A percentile compares a stretch with the other conserved stretches of the same genome.
Conservation (phyloP, 2,797 vertebrate genomes). For the Epinephelus awoara region DNA sequence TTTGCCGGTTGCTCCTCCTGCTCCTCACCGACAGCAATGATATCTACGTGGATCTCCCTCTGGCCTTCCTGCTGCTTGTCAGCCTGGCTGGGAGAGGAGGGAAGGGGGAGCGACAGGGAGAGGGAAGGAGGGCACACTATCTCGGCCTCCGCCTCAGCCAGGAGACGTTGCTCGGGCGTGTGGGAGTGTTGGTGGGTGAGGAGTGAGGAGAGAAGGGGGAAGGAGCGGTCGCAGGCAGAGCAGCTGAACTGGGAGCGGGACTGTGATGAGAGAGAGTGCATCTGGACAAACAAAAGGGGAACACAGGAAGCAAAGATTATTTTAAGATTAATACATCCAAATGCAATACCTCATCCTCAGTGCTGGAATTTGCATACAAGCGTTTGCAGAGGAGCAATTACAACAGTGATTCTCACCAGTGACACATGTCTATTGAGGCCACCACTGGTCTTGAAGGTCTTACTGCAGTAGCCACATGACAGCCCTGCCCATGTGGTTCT, state of each 20-base stretch:
- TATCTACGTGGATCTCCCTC: conserved; percentile 83
- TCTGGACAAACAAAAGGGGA: conserved; percentile 69
- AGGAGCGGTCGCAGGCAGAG: conserved; percentile 90
- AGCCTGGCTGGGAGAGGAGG: conserved; percentile 80
- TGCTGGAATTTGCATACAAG: conserved; percentile 22
- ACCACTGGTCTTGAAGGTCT: conserved; percentile 91
- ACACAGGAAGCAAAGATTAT: conserved; percentile 15
- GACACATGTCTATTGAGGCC: conserved; percentile 92
- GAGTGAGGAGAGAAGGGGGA: conserved; percentile 90
- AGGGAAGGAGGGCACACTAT: conserved; percentile 89
- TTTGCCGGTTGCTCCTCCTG: conserved; percentile 81
- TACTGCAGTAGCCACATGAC: conserved; percentile 90
- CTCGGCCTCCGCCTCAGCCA: conserved; percentile 91
- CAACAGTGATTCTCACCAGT: conserved; percentile 78
- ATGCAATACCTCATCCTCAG: neutral
- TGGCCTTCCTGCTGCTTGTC: conserved; percentile 82
- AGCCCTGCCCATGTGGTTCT: conserved; percentile 79
- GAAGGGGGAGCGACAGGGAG: conserved; percentile 86
- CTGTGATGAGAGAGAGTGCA: conserved; percentile 85
- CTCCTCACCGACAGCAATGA: conserved; percentile 83
- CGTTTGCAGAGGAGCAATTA: conserved; percentile 21
- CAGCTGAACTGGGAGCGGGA: conserved; percentile 91
- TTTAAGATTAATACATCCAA: conserved; percentile 11
- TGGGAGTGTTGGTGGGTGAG: conserved; percentile 94
- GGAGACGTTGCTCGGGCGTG: conserved; percentile 91